Evolutionary conservation across 1,140 invertebrate species (phyloP), one percentile per base, ranked within the genome.

Genomic region (Tetragonula clypearis): DNA sequence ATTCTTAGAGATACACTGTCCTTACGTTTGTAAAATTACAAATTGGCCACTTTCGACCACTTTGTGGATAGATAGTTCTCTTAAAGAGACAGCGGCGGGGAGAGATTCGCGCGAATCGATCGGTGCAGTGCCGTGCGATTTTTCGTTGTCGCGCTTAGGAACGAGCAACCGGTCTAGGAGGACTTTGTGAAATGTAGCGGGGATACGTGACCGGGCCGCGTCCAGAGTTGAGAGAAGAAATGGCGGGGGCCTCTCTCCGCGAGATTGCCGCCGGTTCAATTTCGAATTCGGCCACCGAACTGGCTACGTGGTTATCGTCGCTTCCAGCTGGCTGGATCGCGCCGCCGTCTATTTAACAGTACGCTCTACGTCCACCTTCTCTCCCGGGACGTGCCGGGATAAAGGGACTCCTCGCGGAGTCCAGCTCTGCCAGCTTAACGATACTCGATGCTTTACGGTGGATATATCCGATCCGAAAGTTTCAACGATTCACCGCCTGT

Each of bases 291-390:
- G 35, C 81, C 84, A 84, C 86, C 78, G 88, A 90, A 85, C 84
- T 74, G 41, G 84, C 72, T 78, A 86, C 86, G 86, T 84, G 87
- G 86, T 91, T 91, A 91, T 91, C 91, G 85, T 79, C 35, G 76
- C 74, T 91, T 91, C 82, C 91, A 86, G 85, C 66, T 86, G 88
- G 88, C 69, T 86, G 83, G 73, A 30, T 86, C 72, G 82, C 66
- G 21, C 55, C 14, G 55, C 60, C 30, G 23, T 49, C 62, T 71
- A 76, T 74, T 82, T 86, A 82, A 73, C 19, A 26, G 53, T 12
- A 11, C 60, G 60, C 60, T 72, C 58, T 49, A 53, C n/a, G 49
- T 69, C 53, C 68, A 30, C 69, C 30, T 62, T 15, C 55, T 23
- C 15, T 11, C 6, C 41, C 41, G 6, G 41, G 35, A 8, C 41